These are phyloP conservation scores for Orius laevigatus DNA, from an alignment of 1,140 invertebrate species.

Conservation along the genomic window DNA sequence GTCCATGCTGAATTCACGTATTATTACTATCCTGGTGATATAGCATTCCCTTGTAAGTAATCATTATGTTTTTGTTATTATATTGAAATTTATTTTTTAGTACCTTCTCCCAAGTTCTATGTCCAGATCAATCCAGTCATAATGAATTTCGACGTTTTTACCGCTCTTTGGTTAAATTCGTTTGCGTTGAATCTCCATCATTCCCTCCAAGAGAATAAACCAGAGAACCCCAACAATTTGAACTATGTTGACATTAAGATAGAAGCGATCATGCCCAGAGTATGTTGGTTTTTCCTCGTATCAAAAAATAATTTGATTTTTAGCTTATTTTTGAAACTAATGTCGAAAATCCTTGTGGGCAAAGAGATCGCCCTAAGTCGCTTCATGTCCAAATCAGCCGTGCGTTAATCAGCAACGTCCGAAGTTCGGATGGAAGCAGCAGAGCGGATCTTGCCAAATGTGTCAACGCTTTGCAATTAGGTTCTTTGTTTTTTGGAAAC, in stretches of 20 bases:
- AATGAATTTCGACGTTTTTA: slow-evolving; percentile 66
- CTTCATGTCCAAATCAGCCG: slow-evolving; percentile 68
- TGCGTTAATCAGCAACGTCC: slow-evolving; percentile 61
- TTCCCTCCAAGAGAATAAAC: slow-evolving; percentile 32
- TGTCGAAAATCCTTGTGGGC: slow-evolving; percentile 43
- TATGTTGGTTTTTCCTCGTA: slow-evolving; percentile 26
- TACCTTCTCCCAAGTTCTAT: slow-evolving; percentile 84
- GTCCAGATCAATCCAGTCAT: slow-evolving; percentile 77
- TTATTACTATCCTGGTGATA: slow-evolving; percentile 91
- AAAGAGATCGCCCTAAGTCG: slow-evolving; percentile 63
- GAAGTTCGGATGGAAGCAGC: slow-evolving; percentile 47
- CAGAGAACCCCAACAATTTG: slow-evolving; percentile 29
- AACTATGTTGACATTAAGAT: slow-evolving; percentile 72
- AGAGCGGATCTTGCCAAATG: slow-evolving; percentile 53
- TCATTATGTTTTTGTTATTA: slow-evolving; percentile 7
- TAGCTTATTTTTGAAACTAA: slow-evolving; percentile 55
- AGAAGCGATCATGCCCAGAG: slow-evolving; percentile 81
- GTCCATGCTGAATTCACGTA: slow-evolving; percentile 91
- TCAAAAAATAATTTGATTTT: slow-evolving; percentile 19
- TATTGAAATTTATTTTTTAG: slow-evolving; percentile 34
- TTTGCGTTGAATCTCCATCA: slow-evolving; percentile 75
- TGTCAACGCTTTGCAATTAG: slow-evolving; percentile 52
- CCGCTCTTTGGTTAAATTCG: slow-evolving; percentile 84
- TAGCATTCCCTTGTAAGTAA: slow-evolving; percentile 73
- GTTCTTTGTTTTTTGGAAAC: slow-evolving; percentile 50